Evolutionary conservation across 2,113 vertebrate genomes (phyloP), one percentile per base, ranked within the genome.

Genomic region (Sciurus niger): DNA sequence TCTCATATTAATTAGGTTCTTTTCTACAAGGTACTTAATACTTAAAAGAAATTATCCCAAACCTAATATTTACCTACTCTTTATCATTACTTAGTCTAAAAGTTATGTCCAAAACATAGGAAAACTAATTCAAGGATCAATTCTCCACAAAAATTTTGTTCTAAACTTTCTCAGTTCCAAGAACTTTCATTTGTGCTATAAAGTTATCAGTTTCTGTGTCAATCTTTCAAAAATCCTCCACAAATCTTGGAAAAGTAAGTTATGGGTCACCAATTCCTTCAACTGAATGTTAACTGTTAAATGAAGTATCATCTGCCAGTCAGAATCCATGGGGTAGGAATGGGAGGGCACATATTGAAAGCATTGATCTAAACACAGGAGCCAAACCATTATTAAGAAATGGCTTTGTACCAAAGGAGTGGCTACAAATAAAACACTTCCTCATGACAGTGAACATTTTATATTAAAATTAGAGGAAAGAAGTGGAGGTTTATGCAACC

Each of bases 361-460:
- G 37, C 89, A 89, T 0, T 77, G 43, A 79, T 84, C 43, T 90
- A 48, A 92, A 93, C 32, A 90, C 0, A 70, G 13, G 1, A 84
- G 34, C 34, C 78, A 80, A 94, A 87, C 6, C 82, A 84, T 72
- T 58, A 79, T 84, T 72, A 94, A 89, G 68, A 93, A 80, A 94
- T 32, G 67, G 32, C 17, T 37, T 90, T 82, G 9, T 58, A 37
- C 63, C 79, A 95, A 67, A 95, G 65, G 28, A 24, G 30, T 73
- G 28, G 28, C 58, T 87, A 97, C 51, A 94, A 96, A 92, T 91
- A 73, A 83, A 94, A 77, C n/a, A 82, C 58, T 90, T 92, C 32
- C 58, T 90, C 76, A 76, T 73, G 40, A 80, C 10, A 85, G 65
- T 8, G 53, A 88, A 90, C n/a, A 73, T 12, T 78, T 88, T 46